Evolutionary conservation across 2,888 invertebrate species (phyloP).

Genomic region (Cremastobaeus sp.): DNA sequence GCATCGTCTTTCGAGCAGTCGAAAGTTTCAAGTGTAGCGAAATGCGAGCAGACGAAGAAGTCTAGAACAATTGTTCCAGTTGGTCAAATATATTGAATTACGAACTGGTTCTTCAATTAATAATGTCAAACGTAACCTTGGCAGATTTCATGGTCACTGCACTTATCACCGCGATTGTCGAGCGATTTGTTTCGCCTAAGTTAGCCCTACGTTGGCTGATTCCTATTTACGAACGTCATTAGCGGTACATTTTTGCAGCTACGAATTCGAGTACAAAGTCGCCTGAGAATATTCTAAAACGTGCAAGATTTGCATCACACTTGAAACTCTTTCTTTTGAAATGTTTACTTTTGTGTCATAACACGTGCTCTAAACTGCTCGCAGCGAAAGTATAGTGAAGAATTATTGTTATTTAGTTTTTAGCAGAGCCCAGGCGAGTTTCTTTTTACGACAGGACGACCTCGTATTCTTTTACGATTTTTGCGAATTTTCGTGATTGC

Average conservation of each 20-base stretch:
- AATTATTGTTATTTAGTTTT: conserved; percentile 41
- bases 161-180: conserved; percentile 67
- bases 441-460: conserved; percentile 19
- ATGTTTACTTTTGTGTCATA: conserved; percentile 50
- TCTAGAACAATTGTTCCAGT: conserved; percentile 22
- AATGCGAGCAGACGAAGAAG: conserved; percentile 4
- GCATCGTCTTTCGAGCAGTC: no score
- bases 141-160: conserved; percentile 68
- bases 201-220: no score
- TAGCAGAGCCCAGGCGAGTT: conserved; percentile 20
- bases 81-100: conserved; percentile 27
- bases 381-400: conserved; percentile 39
- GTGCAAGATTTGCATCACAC: conserved; percentile 31
- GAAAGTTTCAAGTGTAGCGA: conserved; percentile 32
- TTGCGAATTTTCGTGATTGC: no score
- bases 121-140: conserved; percentile 60
- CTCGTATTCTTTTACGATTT: not conserved
- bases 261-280: no score
- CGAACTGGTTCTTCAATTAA: conserved; percentile 42
- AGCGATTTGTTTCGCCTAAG: conserved; percentile 24
- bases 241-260: no score
- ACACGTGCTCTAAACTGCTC: conserved; percentile 32
- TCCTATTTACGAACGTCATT: not conserved
- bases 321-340: conserved; percentile 48
- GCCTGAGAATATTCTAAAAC: conserved; percentile 19